These are phyloP conservation scores for Neomicropteryx cornuta DNA, from an alignment of 1,140 invertebrate genomes.

Conservation along the genomic window DNA sequence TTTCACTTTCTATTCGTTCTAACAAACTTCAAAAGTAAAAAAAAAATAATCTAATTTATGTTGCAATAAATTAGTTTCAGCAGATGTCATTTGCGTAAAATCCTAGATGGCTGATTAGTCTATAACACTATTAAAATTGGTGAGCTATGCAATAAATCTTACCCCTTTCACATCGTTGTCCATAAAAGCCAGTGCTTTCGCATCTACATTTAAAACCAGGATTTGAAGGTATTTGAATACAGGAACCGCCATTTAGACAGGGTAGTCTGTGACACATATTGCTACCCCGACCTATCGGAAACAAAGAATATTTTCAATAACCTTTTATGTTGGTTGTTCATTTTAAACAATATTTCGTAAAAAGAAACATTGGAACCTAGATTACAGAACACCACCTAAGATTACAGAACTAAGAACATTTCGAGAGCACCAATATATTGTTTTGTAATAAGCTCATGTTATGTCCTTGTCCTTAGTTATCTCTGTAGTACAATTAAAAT, in stretches of 20 bases:
- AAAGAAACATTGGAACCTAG: too few species aligned
- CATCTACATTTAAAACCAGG: conserved; percentile 60
- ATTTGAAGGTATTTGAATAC: conserved; percentile 53
- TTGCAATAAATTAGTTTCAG: neutral
- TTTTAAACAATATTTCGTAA: too few species aligned
- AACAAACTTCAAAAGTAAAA: neutral
- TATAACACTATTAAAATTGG: neutral
- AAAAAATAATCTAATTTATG: neutral
- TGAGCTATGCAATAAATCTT: conserved; percentile 10
- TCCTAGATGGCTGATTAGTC: neutral
- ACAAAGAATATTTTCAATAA: neutral
- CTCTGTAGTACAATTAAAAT: too few species aligned
- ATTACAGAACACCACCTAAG: too few species aligned
- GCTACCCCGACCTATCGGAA: conserved; percentile 39
- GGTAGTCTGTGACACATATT: conserved; percentile 50
- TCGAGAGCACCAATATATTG: too few species aligned
- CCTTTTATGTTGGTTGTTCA: neutral
- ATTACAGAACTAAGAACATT: too few species aligned
- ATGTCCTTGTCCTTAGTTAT: too few species aligned
- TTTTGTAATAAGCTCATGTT: too few species aligned
- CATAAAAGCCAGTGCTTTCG: conserved; percentile 61
- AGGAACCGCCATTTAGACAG: conserved; percentile 51
- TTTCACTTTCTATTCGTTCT: neutral
- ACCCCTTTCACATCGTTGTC: conserved; percentile 54
- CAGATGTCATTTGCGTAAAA: neutral